Evolutionary conservation across 2,888 invertebrate species (phyloP), one percentile per base, ranked within the genome.

Genomic region (Chelonus formosanus): DNA sequence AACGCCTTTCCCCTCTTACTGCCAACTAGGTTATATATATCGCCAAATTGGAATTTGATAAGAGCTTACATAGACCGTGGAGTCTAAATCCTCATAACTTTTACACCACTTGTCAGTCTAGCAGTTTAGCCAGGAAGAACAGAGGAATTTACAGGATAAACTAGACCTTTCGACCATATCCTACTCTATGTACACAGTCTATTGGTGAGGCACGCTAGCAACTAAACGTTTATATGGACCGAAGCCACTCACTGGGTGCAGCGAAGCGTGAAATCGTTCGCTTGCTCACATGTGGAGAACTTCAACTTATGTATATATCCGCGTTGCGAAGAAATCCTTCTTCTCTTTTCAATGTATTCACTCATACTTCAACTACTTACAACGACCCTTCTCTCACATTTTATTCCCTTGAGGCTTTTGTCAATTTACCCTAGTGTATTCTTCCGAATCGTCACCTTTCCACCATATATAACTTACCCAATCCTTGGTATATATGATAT

Each of bases 261-360:
- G 80, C 82, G 79, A 77, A 84, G 80, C 84, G 82, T 81, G 82
- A 84, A 84, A 84, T 84, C 83, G 83, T 82, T 44, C 58, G 43
- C 58, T 44, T 79, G 82, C 82, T 82, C 83, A 83, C 82, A 82
- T 83, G 80, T 83, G 83, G 81, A 73, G 74, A 78, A 76, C 75
- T 73, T 70, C 71, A 71, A 68, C 70, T 61, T 67, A 43, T 61
- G n/a, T 31, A 47, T 20, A 20, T 20, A 20, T 20, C 20, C 20
- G 20, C 20, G 20, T 20, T 20, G 20, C 20, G 20, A 20, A 20
- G 20, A 2, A 20, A 20, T 20, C 20, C 20, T 45, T 59, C 35
- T 50, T 10, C 53, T 52, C 56, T 36, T 35, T 55, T 20, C 20
- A 45, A 56, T 35, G 47, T n/a, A 59, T 60, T 35, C 50, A 48